Evolutionary conservation across 1,140 invertebrate genomes (phyloP).

Genomic region (Nixonia krombeini): DNA sequence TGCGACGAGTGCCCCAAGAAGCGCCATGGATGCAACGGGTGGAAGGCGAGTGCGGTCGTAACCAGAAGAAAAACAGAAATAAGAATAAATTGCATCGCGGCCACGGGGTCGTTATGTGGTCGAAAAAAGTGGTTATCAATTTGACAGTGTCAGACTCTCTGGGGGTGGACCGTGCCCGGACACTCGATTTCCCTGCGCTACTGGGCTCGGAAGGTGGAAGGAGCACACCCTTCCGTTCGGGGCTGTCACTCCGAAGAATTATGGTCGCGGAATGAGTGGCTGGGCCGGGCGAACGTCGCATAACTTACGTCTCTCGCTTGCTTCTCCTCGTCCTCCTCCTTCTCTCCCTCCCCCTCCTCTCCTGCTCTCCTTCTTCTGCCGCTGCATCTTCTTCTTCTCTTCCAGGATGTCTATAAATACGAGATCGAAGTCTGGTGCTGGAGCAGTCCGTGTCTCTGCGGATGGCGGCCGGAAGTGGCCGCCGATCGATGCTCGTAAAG

Average conservation of each 20-base stretch:
- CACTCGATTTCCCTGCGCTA: slow-evolving; percentile 53
- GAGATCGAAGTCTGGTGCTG: slow-evolving; percentile 48
- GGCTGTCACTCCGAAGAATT: slow-evolving; percentile 58
- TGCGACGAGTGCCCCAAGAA: too few species aligned
- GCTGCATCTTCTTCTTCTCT: slow-evolving; percentile 48
- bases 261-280: slow-evolving; percentile 58
- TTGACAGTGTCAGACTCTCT: slow-evolving; percentile 50
- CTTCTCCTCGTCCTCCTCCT: slow-evolving; percentile 43
- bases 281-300: slow-evolving; percentile 58
- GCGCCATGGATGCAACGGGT: too few species aligned
- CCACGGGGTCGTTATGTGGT: slow-evolving; percentile 31
- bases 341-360: slow-evolving; percentile 43
- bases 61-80: slow-evolving; percentile 17
- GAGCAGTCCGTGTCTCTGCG: slow-evolving; percentile 19
- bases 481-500: slow-evolving; percentile 46
- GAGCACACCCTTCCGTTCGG: slow-evolving; percentile 53
- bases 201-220: slow-evolving; percentile 32
- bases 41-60: slow-evolving; percentile 12
- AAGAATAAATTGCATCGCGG: slow-evolving; percentile 30
- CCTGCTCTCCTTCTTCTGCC: neutral
- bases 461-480: slow-evolving; percentile 23
- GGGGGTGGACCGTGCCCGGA: slow-evolving; percentile 39
- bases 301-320: slow-evolving; percentile 52
- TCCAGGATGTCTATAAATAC: slow-evolving; percentile 63
- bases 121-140: slow-evolving; percentile 56